Percentiles rank a stretch among this genome's conserved stretches.
Conservation (phyloP, 2,797 vertebrate genomes). For the Lophotriccus pileatus region DNA sequence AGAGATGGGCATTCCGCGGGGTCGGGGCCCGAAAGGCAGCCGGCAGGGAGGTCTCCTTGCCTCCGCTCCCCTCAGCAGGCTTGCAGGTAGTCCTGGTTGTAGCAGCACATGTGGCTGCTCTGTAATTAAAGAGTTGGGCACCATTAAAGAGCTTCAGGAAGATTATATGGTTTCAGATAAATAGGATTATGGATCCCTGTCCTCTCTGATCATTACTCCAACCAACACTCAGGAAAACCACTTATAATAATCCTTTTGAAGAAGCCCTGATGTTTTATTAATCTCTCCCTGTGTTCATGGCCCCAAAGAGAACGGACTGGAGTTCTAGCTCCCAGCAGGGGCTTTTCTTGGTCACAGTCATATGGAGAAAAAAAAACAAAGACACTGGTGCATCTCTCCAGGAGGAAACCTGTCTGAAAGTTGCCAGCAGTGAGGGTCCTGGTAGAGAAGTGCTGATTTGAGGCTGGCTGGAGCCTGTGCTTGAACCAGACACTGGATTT, state of each 20-base stretch:
- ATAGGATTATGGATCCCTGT: slow-evolving; percentile 66
- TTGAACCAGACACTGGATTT: background rate
- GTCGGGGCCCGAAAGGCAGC: background rate
- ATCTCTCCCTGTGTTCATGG: background rate
- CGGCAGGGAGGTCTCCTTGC: background rate
- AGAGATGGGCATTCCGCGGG: background rate
- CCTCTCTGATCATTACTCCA: slow-evolving; percentile 64
- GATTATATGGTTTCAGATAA: slow-evolving; percentile 75
- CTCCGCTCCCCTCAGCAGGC: background rate
- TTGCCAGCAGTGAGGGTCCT: background rate
- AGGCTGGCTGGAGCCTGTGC: background rate
- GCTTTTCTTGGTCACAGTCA: background rate
- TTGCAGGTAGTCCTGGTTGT: background rate
- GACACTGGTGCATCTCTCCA: background rate
- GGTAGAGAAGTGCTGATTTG: background rate
- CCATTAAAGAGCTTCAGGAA: slow-evolving; percentile 72
- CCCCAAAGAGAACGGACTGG: background rate
- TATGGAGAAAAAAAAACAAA: background rate
- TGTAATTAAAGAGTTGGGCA: slow-evolving; percentile 69
- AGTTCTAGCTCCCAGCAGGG: background rate
- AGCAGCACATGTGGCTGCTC: background rate
- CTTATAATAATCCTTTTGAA: slow-evolving; percentile 65
- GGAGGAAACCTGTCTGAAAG: background rate
- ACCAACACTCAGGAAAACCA: slow-evolving; percentile 64
- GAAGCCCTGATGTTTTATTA: slow-evolving; percentile 32